Evolutionary conservation across 2,113 vertebrate species (phyloP), one percentile per base, ranked within the genome.

Genomic region (Cranoglanis bouderius): DNA sequence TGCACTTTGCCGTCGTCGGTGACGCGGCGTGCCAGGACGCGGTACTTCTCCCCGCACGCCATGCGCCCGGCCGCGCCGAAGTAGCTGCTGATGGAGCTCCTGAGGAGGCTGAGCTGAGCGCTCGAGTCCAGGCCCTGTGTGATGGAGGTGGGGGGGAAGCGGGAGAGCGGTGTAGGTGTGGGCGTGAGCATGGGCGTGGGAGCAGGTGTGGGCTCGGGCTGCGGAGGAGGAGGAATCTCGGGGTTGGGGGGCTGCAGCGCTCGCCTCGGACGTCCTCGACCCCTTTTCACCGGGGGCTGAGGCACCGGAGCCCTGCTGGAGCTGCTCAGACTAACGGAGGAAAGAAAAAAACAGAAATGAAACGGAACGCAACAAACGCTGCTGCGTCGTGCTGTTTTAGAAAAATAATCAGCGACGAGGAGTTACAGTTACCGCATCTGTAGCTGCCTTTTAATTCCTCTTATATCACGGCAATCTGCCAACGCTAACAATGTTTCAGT

Each of bases 1-100:
- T 99, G 97, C 95, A 99, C 98, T 94, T 99, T 99, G 78, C 98
- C 98, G 49, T 99, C 98, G 61, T 98, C 95, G 0, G 98, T 99
- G 94, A 99, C 97, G 82, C 98, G 96, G 82, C 98, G 96, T 93
- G 98, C 98, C 93, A 99, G 93, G 59, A 99, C 96, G 85, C 98
- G 97, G 91, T 99, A 99, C 90, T 99, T 99, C 92, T 99, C 98
- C 21, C 98, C 98, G 87, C 98, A 99, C 61, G 98, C 98, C 97
- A 99, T 97, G 92, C 98, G 98, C 89, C 98, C 98, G 10, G 98
- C 98, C 84, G 98, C 97, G 93, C 98, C 98, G 89, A 99, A 99
- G 87, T 99, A 99, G 95, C 96, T 99, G 95, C 97, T 99, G 92
- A 99, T 99, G 0, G 98, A 99, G 95, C 96, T 99, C 93, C 98